Conservation (phyloP, 2,888 invertebrate species). For the Mimumesa dahlbomi region DNA sequence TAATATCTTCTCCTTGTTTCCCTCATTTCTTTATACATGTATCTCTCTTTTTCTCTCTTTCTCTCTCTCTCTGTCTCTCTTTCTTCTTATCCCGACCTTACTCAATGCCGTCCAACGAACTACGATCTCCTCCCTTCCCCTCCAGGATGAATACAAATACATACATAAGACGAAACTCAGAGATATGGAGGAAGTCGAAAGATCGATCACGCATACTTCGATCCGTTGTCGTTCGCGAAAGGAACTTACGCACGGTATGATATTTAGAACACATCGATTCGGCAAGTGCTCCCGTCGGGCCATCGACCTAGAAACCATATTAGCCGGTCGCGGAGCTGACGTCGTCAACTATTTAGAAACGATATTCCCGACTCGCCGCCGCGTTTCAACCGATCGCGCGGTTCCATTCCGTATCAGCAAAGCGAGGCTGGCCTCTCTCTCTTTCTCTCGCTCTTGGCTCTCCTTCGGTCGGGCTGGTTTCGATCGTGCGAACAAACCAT, state of each 20-base stretch:
- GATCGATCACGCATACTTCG: not conserved
- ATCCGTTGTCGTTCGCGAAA: not conserved
- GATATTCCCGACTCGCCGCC: conserved; percentile 29
- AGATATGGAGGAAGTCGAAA: not conserved
- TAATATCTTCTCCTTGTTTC: not conserved
- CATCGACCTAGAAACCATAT: conserved; percentile 55
- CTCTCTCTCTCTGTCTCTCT: not conserved
- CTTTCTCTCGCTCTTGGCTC: conserved; percentile 37
- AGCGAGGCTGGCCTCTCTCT: not conserved
- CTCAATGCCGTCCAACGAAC: no score
- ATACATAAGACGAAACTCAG: no score
- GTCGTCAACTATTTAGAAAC: conserved; percentile 57
- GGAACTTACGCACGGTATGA: not conserved
- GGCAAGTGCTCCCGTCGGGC: conserved; percentile 29
- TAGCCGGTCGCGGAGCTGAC: conserved; percentile 38
- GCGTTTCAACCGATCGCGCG: conserved; percentile 49
- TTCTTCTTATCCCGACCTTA: not conserved
- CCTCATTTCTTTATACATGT: no score
- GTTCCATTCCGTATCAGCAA: conserved; percentile 57
- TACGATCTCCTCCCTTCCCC: not conserved
- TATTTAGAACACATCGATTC: conserved; percentile 23
- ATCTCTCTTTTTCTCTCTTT: not conserved
- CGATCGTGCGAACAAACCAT: conserved; percentile 70
- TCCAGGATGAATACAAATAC: no score
- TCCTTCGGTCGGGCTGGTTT: conserved; percentile 66